Conservation (phyloP, 2,113 vertebrate species). For the Ursus arctos region DNA sequence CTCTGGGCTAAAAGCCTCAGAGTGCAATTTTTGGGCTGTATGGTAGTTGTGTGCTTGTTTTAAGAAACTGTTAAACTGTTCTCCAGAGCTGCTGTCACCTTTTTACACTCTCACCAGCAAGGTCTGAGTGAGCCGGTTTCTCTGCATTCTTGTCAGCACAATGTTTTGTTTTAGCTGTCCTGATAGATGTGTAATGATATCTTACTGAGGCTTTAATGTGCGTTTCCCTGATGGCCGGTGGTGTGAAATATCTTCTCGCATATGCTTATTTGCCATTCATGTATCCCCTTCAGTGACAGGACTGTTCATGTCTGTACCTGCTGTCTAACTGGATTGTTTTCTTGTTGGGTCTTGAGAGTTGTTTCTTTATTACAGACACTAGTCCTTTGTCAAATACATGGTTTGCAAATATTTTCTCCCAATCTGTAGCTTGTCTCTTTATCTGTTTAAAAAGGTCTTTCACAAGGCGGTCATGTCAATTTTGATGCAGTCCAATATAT, state of each 20-base stretch:
- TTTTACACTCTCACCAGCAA: background rate
- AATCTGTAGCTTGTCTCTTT: background rate
- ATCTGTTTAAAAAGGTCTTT: background rate
- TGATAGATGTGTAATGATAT: background rate
- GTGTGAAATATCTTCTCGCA: background rate
- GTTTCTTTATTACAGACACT: background rate
- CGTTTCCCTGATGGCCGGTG: background rate
- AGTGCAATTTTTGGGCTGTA: background rate
- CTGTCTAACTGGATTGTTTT: background rate
- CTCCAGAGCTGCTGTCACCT: background rate
- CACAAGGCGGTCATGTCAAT: background rate
- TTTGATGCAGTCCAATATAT: background rate
- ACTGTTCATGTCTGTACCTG: background rate
- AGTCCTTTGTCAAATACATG: background rate
- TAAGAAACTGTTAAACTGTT: background rate
- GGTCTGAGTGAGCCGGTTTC: background rate
- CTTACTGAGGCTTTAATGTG: conserved; percentile 7
- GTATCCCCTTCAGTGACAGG: background rate
- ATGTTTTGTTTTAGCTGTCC: background rate
- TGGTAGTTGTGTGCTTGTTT: background rate
- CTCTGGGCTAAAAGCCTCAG: background rate
- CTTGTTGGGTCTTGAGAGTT: background rate
- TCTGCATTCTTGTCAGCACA: background rate
- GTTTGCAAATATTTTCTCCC: background rate
- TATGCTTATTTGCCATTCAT: background rate